Evolutionary conservation across 2,113 vertebrate species (phyloP).

Genomic region (Ariopsis seemanni): DNA sequence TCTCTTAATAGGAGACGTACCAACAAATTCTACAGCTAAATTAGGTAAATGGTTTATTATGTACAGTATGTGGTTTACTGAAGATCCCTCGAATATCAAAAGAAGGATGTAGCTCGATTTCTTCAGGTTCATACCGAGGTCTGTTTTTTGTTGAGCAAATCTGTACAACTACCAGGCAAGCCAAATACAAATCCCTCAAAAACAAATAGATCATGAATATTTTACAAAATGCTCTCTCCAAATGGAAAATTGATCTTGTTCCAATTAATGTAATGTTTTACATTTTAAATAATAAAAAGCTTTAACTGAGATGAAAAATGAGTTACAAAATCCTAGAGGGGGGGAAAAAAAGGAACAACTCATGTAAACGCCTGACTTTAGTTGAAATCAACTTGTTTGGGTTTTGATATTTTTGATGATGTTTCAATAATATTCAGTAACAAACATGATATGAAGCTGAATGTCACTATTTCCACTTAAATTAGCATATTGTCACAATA

Average conservation of each 20-base stretch:
- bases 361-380: neutral
- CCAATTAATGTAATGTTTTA: too few species aligned
- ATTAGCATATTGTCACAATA: neutral
- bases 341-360: neutral
- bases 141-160: neutral
- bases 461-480: neutral
- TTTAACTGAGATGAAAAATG: neutral
- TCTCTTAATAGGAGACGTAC: neutral
- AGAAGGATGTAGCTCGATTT: neutral
- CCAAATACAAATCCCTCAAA: neutral
- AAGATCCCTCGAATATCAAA: neutral
- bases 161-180: too few species aligned
- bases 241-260: neutral
- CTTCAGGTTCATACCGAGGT: neutral
- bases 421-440: neutral
- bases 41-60: neutral
- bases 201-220: too few species aligned
- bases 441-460: neutral
- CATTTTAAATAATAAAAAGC: neutral
- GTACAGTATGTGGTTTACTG: neutral
- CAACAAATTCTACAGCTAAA: neutral
- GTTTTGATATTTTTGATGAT: neutral
- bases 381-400: neutral
- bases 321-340: neutral
- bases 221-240: neutral